A percentile compares a stretch with the other conserved stretches of the same genome.
These are phyloP conservation scores for Paratrypauchen microcephalus DNA, from an alignment of 2,797 vertebrate genomes.

Conservation along the genomic window DNA sequence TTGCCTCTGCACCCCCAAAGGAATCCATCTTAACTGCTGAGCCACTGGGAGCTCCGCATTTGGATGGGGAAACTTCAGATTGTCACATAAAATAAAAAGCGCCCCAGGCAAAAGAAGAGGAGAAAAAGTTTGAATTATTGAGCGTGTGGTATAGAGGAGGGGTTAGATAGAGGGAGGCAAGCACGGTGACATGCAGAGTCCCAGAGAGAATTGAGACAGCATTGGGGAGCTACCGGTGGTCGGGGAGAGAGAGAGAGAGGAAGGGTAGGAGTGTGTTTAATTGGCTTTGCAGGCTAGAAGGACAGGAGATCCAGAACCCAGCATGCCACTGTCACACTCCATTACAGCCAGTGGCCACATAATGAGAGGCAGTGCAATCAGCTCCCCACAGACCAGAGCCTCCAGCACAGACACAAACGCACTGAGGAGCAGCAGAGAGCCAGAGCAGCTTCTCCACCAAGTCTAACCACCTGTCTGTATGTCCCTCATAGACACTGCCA, in stretches of 20 bases:
- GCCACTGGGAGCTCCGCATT: conserved; percentile 40
- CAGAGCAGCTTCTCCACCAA: conserved; percentile 41
- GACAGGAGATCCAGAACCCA: conserved; percentile 83
- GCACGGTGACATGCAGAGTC: conserved; percentile 20
- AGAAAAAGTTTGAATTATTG: conserved; percentile 24
- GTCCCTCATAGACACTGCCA: conserved; percentile 10
- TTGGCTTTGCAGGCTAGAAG: conserved; percentile 89
- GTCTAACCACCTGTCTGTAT: conserved; percentile 43
- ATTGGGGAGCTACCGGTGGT: conserved; percentile 47
- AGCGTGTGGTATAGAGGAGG: conserved; percentile 21
- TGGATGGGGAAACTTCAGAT: conserved; percentile 40
- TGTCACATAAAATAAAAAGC: conserved; percentile 49
- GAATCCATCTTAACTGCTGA: conserved; percentile 45
- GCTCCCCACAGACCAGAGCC: conserved; percentile 84
- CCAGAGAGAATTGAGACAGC: conserved; percentile 24
- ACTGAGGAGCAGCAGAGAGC: conserved; percentile 26
- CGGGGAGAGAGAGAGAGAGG: conserved; percentile 36
- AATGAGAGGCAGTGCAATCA: conserved; percentile 89
- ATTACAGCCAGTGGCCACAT: conserved; percentile 90
- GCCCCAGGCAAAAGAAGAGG: conserved; percentile 38
- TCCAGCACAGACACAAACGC: conserved; percentile 49
- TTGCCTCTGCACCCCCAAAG: conserved; percentile 26
- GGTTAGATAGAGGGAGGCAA: conserved; percentile 32
- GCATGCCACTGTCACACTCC: conserved; percentile 93
- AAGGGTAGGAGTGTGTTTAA: conserved; percentile 85